These are phyloP conservation scores for Polydrusus cervinus DNA, from an alignment of 2,888 invertebrate species.

Conservation along the genomic window DNA sequence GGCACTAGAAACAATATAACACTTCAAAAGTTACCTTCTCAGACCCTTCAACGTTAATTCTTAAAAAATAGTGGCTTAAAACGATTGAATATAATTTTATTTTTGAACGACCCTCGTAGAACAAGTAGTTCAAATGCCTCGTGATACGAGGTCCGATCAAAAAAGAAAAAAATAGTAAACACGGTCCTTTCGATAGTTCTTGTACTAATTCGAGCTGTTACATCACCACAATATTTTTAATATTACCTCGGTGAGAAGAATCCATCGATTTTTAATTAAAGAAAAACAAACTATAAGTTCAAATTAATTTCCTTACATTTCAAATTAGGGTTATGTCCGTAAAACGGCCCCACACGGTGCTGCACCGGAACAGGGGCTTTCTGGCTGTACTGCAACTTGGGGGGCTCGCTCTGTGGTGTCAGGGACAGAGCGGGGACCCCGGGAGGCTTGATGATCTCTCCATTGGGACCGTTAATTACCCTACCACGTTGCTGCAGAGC, in stretches of 20 bases:
- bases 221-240: no score
- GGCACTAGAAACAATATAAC: slow-evolving; percentile 75
- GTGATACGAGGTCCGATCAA: slow-evolving; percentile 3
- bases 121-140: slow-evolving; percentile 17
- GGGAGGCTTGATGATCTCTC: slow-evolving; percentile 70
- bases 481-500: slow-evolving; percentile 73
- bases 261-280: neutral
- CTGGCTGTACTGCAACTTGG: slow-evolving; percentile 71
- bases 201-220: no score
- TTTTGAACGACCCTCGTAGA: slow-evolving; percentile 3
- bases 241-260: no score
- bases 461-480: slow-evolving; percentile 70
- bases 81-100: neutral
- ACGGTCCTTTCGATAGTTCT: neutral
- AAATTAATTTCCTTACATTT: slow-evolving; percentile 72
- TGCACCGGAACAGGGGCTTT: slow-evolving; percentile 72
- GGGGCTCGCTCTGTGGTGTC: slow-evolving; percentile 67
- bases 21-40: no score
- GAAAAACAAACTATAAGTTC: neutral
- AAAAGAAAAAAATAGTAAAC: neutral
- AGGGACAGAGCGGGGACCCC: slow-evolving; percentile 70
- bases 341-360: slow-evolving; percentile 80
- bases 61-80: no score
- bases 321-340: slow-evolving; percentile 94
- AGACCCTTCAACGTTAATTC: no score